Percentiles rank a stretch among this genome's conserved stretches.
Evolutionary conservation across 2,797 vertebrate species (phyloP).

Genomic region (Gymnoscopelus braueri): DNA sequence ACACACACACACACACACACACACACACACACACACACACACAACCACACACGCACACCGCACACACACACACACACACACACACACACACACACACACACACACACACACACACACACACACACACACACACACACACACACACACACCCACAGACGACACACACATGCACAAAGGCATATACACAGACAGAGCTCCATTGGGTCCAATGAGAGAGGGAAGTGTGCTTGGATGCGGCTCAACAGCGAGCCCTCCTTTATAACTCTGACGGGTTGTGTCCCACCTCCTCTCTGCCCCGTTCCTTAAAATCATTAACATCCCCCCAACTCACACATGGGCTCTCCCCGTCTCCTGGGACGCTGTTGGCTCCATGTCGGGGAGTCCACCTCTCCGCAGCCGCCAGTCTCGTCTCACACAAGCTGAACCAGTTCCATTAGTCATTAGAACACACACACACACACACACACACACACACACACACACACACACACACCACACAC

Average conservation of each 20-base stretch:
- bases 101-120: neutral
- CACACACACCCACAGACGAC: neutral
- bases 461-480: too few species aligned
- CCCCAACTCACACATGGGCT: conserved; percentile 45
- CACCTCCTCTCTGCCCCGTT: conserved; percentile 26
- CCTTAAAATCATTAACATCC: conserved; percentile 52
- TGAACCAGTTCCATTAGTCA: too few species aligned
- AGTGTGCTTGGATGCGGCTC: conserved; percentile 65
- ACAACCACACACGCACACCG: neutral
- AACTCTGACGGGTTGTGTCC: conserved; percentile 46
- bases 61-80: neutral
- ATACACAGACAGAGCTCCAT: conserved; percentile 18
- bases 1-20: neutral
- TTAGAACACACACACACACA: too few species aligned
- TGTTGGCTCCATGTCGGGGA: too few species aligned
- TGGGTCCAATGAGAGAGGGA: conserved; percentile 63
- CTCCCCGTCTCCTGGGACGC: conserved; percentile 40
- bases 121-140: neutral
- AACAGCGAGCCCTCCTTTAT: conserved; percentile 54
- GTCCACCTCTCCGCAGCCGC: too few species aligned
- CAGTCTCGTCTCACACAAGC: too few species aligned
- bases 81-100: neutral
- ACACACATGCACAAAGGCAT: conserved; percentile 14
- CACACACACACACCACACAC: too few species aligned
- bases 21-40: neutral